Base-by-base conservation (phyloP, 2,888 invertebrate genomes). In the Sepiola atlantica region DNA sequence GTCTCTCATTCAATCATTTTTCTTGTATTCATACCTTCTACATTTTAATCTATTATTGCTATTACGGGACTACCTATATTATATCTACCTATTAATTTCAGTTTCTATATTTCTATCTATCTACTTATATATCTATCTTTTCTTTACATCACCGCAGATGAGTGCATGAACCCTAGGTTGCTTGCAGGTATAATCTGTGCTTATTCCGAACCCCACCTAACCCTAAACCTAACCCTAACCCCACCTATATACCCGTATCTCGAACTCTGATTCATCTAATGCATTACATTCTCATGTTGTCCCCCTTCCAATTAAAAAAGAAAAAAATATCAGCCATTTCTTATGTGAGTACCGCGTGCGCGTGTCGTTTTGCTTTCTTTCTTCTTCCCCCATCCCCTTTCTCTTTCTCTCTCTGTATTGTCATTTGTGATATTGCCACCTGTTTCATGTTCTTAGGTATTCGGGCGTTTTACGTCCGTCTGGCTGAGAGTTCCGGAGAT, bases 231-330 rank as follows among this genome's bases (percentile, higher is more conserved):
- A n/a, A n/a, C n/a, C 4, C 18, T n/a, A 1, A n/a, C n/a, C 77
- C 77, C 14, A 77, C 77, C 77, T 18, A 28, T 77, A 77, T 77
- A 77, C 77, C 77, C 77, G 77, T 32, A n/a, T 77, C 32, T 77
- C 32, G 21, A 77, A 77, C 77, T n/a, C 77, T 77, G 77, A 77
- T 77, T 77, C 77, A 77, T 77, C 77, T n/a, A 77, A 77, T 77
- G n/a, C 77, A 32, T 77, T 77, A n/a, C 77, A 77, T 77, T 77
- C n/a, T n/a, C n/a, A 16, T n/a, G n/a, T 77, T 77, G n/a, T 77
- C 12, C n/a, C n/a, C 77, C 77, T 16, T n/a, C 77, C 77, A 77
- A 77, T 77, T 77, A n/a, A 77, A 77, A 77, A 32, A 32, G n/a
- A 77, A n/a, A n/a, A n/a, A 45, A 45, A 45, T 45, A 45, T 2